Percentiles rank a stretch among this genome's conserved stretches.
Conservation (phyloP, 2,888 invertebrate species). For the Limenitis camilla region DNA sequence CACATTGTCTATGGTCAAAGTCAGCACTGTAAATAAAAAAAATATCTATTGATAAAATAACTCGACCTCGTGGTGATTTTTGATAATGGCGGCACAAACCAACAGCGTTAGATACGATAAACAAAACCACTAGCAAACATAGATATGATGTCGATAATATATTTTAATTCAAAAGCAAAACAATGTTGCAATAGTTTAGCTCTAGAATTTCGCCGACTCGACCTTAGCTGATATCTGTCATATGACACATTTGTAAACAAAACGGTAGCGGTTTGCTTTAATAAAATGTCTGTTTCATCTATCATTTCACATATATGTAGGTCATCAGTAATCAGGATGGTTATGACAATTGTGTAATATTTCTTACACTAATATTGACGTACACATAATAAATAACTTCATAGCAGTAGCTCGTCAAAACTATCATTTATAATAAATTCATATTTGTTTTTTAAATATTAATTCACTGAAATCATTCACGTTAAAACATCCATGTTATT, state of each 20-base stretch:
- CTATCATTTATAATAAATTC: no score
- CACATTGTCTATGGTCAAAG: slow-evolving; percentile 14
- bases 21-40: slow-evolving; percentile 1
- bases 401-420: no score
- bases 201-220: slow-evolving; percentile 29
- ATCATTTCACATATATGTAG: slow-evolving; percentile 8
- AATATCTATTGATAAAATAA: slow-evolving; percentile 5
- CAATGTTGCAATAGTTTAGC: slow-evolving; percentile 7
- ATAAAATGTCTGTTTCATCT: slow-evolving; percentile 20
- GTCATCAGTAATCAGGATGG: not conserved
- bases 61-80: slow-evolving; percentile 12
- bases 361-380: no score
- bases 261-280: slow-evolving; percentile 36
- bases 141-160: slow-evolving; percentile 21
- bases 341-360: not conserved
- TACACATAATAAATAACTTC: no score
- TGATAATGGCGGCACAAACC: slow-evolving; percentile 14
- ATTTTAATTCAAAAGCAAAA: not conserved
- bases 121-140: slow-evolving; percentile 13
- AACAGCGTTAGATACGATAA: slow-evolving; percentile 9
- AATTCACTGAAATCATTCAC: not conserved
- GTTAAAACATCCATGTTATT: not conserved
- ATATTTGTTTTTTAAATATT: not conserved
- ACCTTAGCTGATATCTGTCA: slow-evolving; percentile 43
- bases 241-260: slow-evolving; percentile 46